Evolutionary conservation across 2,797 vertebrate genomes (phyloP), one percentile per base, ranked within the genome.

Genomic region (Cetoscarus ocellatus): DNA sequence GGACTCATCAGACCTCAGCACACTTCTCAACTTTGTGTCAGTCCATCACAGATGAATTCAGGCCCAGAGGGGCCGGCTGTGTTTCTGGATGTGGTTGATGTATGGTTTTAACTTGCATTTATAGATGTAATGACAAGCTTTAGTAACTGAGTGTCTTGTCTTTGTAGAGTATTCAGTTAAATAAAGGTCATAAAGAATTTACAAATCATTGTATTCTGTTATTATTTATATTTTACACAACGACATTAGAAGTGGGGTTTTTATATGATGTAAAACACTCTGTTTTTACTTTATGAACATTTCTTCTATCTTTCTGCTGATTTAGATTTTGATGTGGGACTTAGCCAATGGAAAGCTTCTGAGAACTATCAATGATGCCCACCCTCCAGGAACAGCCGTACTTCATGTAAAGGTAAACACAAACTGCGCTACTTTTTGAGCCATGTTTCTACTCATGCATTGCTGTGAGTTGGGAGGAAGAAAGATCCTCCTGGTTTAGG

Each of bases 261-360:
- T 4, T 61, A 11, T n/a, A n/a, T 18, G 36, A 3, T 54, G 1
- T 51, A 12, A 42, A 44, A 13, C 27, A 6, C n/a, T 12, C 40
- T 17, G n/a, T 49, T 1, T n/a, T 51, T n/a, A 14, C 18, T 36
- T n/a, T 36, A 18, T 49, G 6, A 12, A 45, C 39, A 54, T 15
- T 42, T 47, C 27, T 14, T 44, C 42, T 64, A 3, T 69, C 13
- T 69, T 7, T 64, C 3, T 61, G 12, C 10, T 5, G 65, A 10
- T 10, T 39, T 63, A 99, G 97, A 99, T 99, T 79, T 98, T 97
- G 0, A 99, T 99, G 98, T 99, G 98, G 98, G 98, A 99, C 91
- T 93, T 99, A 76, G 97, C 97, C 77, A 96, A 96, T 83, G 98
- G 98, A 72, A 99, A 99, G 86, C 95, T 99, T 57, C 92, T 99